These are phyloP conservation scores for Chrysomela aeneicollis DNA, from an alignment of 2,888 invertebrate species.

Conservation along the genomic window DNA sequence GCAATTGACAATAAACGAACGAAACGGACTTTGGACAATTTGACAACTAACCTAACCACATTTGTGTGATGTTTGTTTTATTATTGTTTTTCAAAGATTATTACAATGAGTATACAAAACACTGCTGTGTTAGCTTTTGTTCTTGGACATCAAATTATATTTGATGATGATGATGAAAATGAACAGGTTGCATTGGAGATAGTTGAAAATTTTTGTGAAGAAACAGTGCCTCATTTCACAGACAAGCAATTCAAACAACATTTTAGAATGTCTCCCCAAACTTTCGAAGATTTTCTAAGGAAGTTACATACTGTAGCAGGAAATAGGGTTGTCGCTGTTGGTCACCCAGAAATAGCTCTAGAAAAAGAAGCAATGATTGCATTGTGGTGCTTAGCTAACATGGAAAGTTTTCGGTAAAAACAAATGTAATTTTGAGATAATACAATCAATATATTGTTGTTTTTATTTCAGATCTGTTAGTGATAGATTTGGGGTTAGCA, in stretches of 20 bases:
- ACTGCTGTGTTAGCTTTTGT: too few relatives aligned
- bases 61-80: too few relatives aligned
- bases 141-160: too few relatives aligned
- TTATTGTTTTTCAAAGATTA: too few relatives aligned
- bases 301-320: constrained; percentile 7
- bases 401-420: constrained; percentile 21
- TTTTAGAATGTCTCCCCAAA: constrained; percentile 19
- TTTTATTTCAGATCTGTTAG: constrained; percentile 19
- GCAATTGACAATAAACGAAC: constrained; percentile 3
- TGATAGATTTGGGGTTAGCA: constrained; percentile 16
- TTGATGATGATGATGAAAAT: constrained; percentile 18
- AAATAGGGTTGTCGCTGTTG: background rate
- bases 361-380: constrained; percentile 17
- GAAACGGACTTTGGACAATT: too few relatives aligned
- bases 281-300: constrained; percentile 18
- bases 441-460: background rate
- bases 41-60: too few relatives aligned
- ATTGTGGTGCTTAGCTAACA: constrained; percentile 12
- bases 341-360: constrained; percentile 10
- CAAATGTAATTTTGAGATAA: background rate
- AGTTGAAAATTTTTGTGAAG: constrained; percentile 16
- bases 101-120: too few relatives aligned
- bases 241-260: too few relatives aligned
- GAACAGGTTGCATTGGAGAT: constrained; percentile 9
- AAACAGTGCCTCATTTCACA: constrained; percentile 15